Evolutionary conservation across 2,888 invertebrate species (phyloP).

Genomic region (Opisthograptis luteolata): DNA sequence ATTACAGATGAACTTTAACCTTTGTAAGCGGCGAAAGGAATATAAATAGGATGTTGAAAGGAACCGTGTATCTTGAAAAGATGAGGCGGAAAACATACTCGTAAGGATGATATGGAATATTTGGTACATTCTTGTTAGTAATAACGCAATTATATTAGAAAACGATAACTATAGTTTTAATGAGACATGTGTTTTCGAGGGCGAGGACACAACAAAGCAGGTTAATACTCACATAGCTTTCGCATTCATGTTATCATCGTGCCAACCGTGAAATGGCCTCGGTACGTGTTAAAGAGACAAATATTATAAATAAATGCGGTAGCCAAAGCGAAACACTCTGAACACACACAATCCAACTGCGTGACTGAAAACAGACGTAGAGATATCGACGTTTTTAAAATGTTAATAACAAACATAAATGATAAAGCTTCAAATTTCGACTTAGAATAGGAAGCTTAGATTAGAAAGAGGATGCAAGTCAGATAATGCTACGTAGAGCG

Average conservation of each 20-base stretch:
- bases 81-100: constrained; percentile 1
- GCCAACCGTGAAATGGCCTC: constrained; percentile 28
- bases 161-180: no score
- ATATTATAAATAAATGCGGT: constrained; percentile 47
- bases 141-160: background rate
- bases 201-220: background rate
- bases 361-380: constrained; percentile 58
- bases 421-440: constrained; percentile 21
- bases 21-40: constrained; percentile 19
- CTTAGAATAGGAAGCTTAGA: background rate
- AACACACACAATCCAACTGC: constrained; percentile 46
- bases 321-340: constrained; percentile 43
- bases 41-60: constrained; percentile 17
- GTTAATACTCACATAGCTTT: constrained; percentile 53
- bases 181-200: background rate
- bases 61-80: constrained; percentile 6
- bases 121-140: background rate
- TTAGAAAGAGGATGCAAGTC: background rate
- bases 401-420: constrained; percentile 31
- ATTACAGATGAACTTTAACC: constrained; percentile 25
- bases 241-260: constrained; percentile 52
- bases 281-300: constrained; percentile 43
- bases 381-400: constrained; percentile 43
- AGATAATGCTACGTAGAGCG: constrained; percentile 6
- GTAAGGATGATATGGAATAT: constrained; percentile 5